Conservation (phyloP, 2,113 vertebrate species). For the Misgurnus mizolepis region DNA sequence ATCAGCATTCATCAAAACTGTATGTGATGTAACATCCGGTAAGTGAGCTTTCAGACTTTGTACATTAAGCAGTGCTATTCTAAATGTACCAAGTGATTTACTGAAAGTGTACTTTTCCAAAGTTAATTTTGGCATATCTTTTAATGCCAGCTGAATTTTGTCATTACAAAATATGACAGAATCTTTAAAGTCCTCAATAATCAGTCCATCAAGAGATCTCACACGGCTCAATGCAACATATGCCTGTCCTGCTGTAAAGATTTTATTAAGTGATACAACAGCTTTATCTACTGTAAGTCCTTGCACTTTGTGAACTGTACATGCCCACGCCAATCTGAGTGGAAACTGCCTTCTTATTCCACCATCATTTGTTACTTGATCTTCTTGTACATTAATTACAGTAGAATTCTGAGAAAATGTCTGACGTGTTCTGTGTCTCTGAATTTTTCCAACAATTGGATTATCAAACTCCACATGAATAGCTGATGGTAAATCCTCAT, state of each 20-base stretch:
- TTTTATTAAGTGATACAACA: no score
- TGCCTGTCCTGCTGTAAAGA: no score
- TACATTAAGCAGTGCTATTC: conserved; percentile 31
- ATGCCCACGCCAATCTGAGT: no score
- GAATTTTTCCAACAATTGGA: no score
- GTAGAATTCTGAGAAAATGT: background rate
- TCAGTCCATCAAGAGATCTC: conserved; percentile 7
- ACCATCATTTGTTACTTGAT: background rate
- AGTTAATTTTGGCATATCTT: background rate
- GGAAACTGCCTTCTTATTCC: no score
- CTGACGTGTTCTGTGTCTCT: background rate
- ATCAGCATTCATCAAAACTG: background rate
- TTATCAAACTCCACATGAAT: no score
- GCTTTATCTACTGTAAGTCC: no score
- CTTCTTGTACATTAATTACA: conserved; percentile 31
- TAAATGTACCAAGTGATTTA: background rate
- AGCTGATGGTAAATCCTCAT: no score
- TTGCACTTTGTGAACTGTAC: no score
- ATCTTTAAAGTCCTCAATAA: conserved; percentile 36
- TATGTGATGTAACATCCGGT: conserved; percentile 5
- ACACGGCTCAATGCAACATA: conserved; percentile 8
- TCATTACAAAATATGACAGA: conserved; percentile 18
- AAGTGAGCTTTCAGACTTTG: conserved; percentile 38
- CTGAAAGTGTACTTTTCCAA: background rate
- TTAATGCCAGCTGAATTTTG: conserved; percentile 6